These are phyloP conservation scores for Carabus problematicus DNA, from an alignment of 2,888 invertebrate species.

Conservation along the genomic window DNA sequence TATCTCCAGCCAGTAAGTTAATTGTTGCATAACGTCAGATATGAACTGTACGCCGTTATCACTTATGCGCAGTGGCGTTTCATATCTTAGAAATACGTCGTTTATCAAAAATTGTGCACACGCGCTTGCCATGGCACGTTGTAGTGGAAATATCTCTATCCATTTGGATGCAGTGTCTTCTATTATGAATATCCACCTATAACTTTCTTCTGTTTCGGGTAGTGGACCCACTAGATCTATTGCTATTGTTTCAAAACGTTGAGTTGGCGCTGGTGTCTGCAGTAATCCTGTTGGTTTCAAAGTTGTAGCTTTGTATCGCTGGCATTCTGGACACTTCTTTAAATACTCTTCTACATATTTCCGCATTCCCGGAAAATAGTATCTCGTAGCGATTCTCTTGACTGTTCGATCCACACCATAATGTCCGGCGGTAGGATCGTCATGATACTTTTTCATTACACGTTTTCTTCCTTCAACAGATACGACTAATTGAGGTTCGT, in stretches of 20 bases:
- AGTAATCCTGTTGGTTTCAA: slow-evolving; percentile 45
- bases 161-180: slow-evolving; percentile 45
- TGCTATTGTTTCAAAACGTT: slow-evolving; percentile 49
- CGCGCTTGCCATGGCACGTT: slow-evolving; percentile 49
- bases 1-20: slow-evolving; percentile 31
- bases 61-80: slow-evolving; percentile 50
- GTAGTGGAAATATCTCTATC: slow-evolving; percentile 52
- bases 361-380: slow-evolving; percentile 44
- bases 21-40: slow-evolving; percentile 51
- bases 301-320: slow-evolving; percentile 43
- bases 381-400: slow-evolving; percentile 28
- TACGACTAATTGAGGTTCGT: slow-evolving; percentile 41
- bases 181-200: slow-evolving; percentile 43
- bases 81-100: slow-evolving; percentile 53
- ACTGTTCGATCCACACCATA: slow-evolving; percentile 42
- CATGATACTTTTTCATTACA: slow-evolving; percentile 42
- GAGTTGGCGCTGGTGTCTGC: slow-evolving; percentile 43
- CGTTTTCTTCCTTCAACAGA: slow-evolving; percentile 37
- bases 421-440: slow-evolving; percentile 44
- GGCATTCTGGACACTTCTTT: slow-evolving; percentile 40
- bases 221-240: slow-evolving; percentile 50
- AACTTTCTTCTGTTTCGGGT: slow-evolving; percentile 40
- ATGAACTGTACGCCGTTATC: slow-evolving; percentile 54
- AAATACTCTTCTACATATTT: slow-evolving; percentile 38
- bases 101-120: slow-evolving; percentile 50